Base-by-base conservation (phyloP, 2,113 vertebrate species). In the Morone chrysops region DNA sequence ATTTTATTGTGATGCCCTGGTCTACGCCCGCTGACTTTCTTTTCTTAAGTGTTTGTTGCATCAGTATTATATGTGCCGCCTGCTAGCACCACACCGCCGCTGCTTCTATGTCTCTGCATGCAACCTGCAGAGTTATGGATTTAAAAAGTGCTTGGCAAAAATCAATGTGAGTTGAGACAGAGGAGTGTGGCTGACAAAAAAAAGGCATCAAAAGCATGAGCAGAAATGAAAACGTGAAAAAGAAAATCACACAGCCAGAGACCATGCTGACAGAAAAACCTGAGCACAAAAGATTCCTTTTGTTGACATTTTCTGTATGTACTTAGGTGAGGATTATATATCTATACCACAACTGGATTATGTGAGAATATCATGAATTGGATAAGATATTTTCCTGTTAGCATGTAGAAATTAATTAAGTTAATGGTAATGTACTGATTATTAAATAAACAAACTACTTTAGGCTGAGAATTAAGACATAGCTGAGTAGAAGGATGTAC, bases 141-240 rank as follows among this genome's bases (percentile, higher is more conserved):
- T 84, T 60, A 40, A 75, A 84, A 84, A 78, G 70, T 41, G 67
- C 74, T 78, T 16, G 66, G 56, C 54, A 53, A 81, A 89, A 87
- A 79, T 89, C 77, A 18, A 85, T 83, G 25, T 4, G 3, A 70
- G 80, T 40, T 43, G 3, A 84, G 71, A 75, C 70, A 50, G 56
- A 67, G 20, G 43, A 54, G 63, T 50, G 56, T 51, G 76, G 50
- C 78, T 2, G 62, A 70, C 62, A 73, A 73, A 73, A 48, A 77
- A 57, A 71, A 66, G 17, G 17, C n/a, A 61, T 70, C 56, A 61
- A 12, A 62, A 41, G 18, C 51, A 70, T n/a, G 41, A 43, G 45
- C 38, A 70, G 22, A 36, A 66, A 60, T 6, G 17, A 65, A 83
- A 69, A 72, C 0, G 3, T 40, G 50, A 69, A 69, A 59, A 63